Conservation (phyloP, 2,797 vertebrate genomes). For the Pteropus rufus region DNA sequence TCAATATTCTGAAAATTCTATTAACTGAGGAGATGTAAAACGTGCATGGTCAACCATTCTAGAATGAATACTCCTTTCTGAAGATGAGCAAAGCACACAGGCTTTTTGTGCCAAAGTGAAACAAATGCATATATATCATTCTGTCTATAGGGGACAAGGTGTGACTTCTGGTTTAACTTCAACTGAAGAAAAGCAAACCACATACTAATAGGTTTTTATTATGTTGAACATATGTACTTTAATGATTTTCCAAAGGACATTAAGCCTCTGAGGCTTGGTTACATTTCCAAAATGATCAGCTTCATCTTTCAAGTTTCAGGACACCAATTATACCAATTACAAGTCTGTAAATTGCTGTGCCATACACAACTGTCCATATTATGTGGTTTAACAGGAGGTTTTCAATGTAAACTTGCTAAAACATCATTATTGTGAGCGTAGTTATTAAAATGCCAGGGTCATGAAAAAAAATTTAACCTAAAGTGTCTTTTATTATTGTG, state of each 20-base stretch:
- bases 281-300: slow-evolving; percentile 21
- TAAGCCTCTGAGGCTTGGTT: not conserved
- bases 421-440: not conserved
- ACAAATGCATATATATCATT: not conserved
- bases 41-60: not conserved
- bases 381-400: not conserved
- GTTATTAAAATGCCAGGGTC: not conserved
- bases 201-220: not conserved
- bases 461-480: not conserved
- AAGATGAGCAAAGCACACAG: not conserved
- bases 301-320: not conserved
- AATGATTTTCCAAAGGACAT: not conserved
- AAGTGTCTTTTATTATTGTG: not conserved
- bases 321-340: not conserved
- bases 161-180: not conserved
- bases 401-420: not conserved
- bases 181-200: not conserved
- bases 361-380: not conserved
- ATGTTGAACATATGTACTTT: not conserved
- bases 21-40: not conserved
- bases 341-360: not conserved
- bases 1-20: not conserved
- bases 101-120: not conserved
- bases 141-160: not conserved
- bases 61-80: not conserved